A percentile compares a stretch with the other conserved stretches of the same genome.
phyloP scores from a whole-genome alignment of 2,797 vertebrate genomes.

The Syngnathus rostellatus region DNA sequence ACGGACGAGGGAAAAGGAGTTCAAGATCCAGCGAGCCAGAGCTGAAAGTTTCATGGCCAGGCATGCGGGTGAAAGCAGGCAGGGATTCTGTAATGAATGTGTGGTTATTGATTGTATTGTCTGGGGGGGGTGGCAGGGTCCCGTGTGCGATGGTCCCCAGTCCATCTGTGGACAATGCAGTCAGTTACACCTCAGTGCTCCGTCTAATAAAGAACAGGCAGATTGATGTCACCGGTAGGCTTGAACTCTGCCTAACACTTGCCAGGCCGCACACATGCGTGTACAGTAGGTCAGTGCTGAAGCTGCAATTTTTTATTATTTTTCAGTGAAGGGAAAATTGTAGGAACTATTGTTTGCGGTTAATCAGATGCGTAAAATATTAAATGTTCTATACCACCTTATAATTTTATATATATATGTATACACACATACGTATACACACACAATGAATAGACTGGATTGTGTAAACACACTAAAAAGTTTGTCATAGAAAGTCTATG shows the following conservation, averaged over 20 bases:
- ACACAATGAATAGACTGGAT: background rate
- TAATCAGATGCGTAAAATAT: conserved; percentile 2
- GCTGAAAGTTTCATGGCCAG: conserved; percentile 30
- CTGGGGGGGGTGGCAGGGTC: conserved; percentile 67
- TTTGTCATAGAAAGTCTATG: background rate
- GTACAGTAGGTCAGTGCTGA: conserved; percentile 19
- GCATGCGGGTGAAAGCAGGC: conserved; percentile 38
- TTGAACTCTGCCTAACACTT: conserved; percentile 71
- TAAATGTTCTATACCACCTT: too few relatives aligned
- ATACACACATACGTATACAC: background rate
- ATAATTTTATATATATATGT: background rate
- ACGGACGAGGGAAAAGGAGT: conserved; percentile 8
- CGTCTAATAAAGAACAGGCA: conserved; percentile 76
- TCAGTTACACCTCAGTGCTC: conserved; percentile 77
- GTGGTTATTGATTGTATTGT: conserved; percentile 78
- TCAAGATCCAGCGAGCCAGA: conserved; percentile 20
- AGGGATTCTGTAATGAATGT: conserved; percentile 62
- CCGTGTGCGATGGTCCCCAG: conserved; percentile 64
- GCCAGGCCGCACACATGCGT: conserved; percentile 17
- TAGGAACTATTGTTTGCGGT: conserved; percentile 11
- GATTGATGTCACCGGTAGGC: conserved; percentile 74
- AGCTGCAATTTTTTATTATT: conserved; percentile 32
- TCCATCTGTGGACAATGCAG: conserved; percentile 80
- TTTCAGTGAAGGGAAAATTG: conserved; percentile 14
- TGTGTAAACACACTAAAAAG: background rate